Conservation (phyloP, 92 coral and sea anemone species). For the Micromussa lordhowensis region DNA sequence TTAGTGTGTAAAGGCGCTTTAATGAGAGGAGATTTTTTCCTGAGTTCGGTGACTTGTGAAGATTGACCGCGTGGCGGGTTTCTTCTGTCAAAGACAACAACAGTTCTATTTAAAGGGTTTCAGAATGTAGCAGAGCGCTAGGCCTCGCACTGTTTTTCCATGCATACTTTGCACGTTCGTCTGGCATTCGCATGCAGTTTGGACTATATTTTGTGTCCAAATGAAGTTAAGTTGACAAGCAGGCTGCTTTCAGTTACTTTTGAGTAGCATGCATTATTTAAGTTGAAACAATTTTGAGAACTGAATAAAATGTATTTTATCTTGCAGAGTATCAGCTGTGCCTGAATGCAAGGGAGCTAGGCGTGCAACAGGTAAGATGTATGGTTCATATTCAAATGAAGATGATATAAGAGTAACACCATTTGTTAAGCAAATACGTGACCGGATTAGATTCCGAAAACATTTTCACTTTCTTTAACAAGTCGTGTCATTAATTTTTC, state of each 20-base stretch:
- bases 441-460: not conserved
- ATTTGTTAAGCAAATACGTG: constrained; percentile 14
- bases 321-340: not conserved
- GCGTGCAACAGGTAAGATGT: constrained; percentile 11
- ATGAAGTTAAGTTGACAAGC: not conserved
- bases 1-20: not conserved
- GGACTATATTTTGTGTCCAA: not conserved
- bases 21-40: not conserved
- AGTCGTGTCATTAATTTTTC: not conserved
- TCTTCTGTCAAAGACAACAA: not conserved
- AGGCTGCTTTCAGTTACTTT: constrained; percentile 1
- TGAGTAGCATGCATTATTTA: not conserved
- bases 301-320: not conserved
- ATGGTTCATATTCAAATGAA: not conserved
- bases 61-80: not conserved
- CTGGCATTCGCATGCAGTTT: not conserved
- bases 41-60: not conserved
- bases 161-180: not conserved
- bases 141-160: not conserved
- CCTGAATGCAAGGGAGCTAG: constrained; percentile 15
- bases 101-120: not conserved
- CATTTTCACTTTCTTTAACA: not conserved
- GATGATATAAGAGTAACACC: not conserved
- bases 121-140: not conserved
- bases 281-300: not conserved